These are phyloP conservation scores for Halcyon senegalensis DNA, from an alignment of 2,113 vertebrate genomes.

Conservation along the genomic window DNA sequence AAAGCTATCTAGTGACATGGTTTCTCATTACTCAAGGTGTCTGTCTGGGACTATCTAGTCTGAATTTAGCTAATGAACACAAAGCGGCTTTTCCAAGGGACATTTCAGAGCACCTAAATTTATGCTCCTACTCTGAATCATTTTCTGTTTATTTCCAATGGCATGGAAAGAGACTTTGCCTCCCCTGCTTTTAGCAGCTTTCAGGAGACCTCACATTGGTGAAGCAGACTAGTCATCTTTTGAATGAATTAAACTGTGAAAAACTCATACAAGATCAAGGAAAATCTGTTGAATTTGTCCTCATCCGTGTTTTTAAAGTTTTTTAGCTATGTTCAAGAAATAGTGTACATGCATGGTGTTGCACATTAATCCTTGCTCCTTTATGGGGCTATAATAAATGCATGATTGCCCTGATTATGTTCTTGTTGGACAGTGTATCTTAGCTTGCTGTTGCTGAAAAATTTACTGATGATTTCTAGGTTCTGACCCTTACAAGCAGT, in stretches of 20 bases:
- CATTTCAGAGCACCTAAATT: background rate
- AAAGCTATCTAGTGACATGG: background rate
- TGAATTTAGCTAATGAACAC: background rate
- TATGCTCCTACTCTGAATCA: background rate
- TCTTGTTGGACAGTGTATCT: background rate
- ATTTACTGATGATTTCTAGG: background rate
- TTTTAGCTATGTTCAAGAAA: background rate
- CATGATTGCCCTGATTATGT: background rate
- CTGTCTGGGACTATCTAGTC: background rate
- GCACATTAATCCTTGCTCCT: background rate
- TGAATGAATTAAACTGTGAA: background rate
- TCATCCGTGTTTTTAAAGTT: background rate
- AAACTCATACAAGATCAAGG: background rate
- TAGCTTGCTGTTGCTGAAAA: background rate
- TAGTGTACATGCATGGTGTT: background rate
- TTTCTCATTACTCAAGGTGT: background rate
- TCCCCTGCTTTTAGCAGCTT: background rate
- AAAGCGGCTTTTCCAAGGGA: background rate
- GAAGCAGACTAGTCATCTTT: background rate
- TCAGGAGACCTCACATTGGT: background rate
- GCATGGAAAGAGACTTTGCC: background rate
- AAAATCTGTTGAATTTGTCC: background rate
- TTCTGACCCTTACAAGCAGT: conserved; percentile 67
- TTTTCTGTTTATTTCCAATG: background rate
- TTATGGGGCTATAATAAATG: background rate